Evolutionary conservation across 2,113 vertebrate species (phyloP).

Genomic region (Apteryx owenii): DNA sequence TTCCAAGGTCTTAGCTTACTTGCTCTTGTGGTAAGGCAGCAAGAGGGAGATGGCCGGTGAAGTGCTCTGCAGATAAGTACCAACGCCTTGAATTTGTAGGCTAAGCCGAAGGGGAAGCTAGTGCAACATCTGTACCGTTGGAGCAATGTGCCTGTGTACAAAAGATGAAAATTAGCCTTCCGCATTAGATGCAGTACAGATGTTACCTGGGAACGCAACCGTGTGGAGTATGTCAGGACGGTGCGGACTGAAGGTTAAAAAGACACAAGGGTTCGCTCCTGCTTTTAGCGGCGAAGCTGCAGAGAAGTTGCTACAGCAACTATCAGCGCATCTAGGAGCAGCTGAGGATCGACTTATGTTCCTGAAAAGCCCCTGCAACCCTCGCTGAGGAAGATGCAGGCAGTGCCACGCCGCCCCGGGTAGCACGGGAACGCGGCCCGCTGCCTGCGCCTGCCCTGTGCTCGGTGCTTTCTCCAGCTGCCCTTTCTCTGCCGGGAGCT

Average conservation of each 20-base stretch:
- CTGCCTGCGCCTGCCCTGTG: background rate
- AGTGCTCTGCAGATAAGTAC: background rate
- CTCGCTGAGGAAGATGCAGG: background rate
- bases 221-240: accelerated
- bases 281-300: background rate
- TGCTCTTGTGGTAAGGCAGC: background rate
- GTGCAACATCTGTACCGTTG: background rate
- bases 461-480: background rate
- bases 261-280: background rate
- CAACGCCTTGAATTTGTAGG: background rate
- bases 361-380: background rate
- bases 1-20: background rate
- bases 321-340: background rate
- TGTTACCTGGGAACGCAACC: background rate
- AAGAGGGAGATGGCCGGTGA: background rate
- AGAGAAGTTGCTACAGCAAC: background rate
- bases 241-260: background rate
- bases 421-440: too few species aligned
- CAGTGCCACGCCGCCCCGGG: background rate
- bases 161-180: background rate
- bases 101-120: background rate
- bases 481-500: background rate
- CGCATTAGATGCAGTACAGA: accelerated
- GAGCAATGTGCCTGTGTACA: background rate
- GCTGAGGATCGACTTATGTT: background rate